Base-by-base conservation (phyloP, 2,888 invertebrate genomes). In the Meteorus colon region DNA sequence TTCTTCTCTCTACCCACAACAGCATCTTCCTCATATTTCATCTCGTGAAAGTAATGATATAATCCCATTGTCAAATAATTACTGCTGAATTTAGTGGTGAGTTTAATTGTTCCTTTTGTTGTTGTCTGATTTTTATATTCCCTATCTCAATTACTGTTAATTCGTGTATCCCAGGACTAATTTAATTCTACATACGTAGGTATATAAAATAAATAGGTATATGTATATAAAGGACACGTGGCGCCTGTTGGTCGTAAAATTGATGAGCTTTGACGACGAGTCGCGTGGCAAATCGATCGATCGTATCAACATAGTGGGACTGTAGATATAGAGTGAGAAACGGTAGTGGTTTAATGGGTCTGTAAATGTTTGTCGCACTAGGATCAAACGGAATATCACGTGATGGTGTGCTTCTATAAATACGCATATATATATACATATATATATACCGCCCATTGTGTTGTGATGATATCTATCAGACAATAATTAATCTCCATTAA, bases 351-450 rank as follows among this genome's bases (percentile, higher is more conserved):
- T 80, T 69, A 68, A 71, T 75, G 66, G 72, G 65, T 60, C 27
- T 55, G 85, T 83, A 85, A 87, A 87, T 83, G 86, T 86, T 86
- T 86, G 83, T 79, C 79, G 78, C 81, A 77, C 55, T 75, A 80
- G 80, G 83, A 87, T 87, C 87, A 87, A 87, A 87, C 85, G 85
- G 85, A 84, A 86, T 85, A 80, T 77, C 78, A 72, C 75, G 72
- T 71, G 74, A 76, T 76, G 71, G 75, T 77, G 41, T 70, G 37
- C 31, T 16, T 76, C 79, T 75, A 69, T 73, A 68, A 66, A 71
- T 74, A 75, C 19, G 19, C n/a, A 37, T 31, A 16, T 41, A 65
- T 37, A 37, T 6, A 37, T 8, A 65, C 10, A 37, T 65, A 34
- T 10, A 37, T 65, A 37, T 31, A 37, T 19, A 19, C 37, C 1